Conservation (phyloP, 1,140 invertebrate genomes). For the Formica exsecta region DNA sequence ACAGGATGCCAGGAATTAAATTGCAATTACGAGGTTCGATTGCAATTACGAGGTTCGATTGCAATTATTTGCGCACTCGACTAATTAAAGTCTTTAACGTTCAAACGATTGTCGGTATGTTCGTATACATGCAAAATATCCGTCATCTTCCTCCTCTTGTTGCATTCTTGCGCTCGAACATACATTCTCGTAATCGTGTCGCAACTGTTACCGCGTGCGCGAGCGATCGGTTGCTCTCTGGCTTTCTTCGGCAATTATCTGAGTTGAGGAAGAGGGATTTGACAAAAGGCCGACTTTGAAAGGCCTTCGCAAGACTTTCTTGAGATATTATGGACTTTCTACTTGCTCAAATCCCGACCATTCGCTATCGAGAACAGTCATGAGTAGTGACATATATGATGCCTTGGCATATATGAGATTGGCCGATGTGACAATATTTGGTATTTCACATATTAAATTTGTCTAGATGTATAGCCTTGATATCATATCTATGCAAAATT, state of each 20-base stretch:
- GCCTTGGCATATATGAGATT: background rate
- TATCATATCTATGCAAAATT: background rate
- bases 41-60: background rate
- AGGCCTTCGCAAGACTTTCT: slow-evolving; percentile 45
- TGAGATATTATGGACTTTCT: slow-evolving; percentile 50
- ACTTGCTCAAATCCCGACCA: slow-evolving; percentile 43
- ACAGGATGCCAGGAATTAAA: background rate
- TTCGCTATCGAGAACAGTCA: slow-evolving; percentile 17
- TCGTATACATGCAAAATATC: slow-evolving; percentile 20
- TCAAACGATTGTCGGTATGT: background rate
- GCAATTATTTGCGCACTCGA: background rate
- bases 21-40: slow-evolving; percentile 6
- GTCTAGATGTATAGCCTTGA: background rate
- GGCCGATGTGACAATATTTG: background rate
- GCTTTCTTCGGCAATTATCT: slow-evolving; percentile 38
- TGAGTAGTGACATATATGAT: background rate
- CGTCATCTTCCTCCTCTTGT: background rate
- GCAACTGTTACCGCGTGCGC: slow-evolving; percentile 61
- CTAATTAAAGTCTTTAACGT: slow-evolving; percentile 10
- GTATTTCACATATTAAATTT: background rate
- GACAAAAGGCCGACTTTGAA: slow-evolving; percentile 39
- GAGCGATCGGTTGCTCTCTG: slow-evolving; percentile 40
- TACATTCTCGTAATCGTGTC: slow-evolving; percentile 67
- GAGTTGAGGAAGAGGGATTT: slow-evolving; percentile 11
- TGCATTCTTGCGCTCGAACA: slow-evolving; percentile 49